Base-by-base conservation (phyloP, 2,113 vertebrate species). In the Zosterops japonicus region DNA sequence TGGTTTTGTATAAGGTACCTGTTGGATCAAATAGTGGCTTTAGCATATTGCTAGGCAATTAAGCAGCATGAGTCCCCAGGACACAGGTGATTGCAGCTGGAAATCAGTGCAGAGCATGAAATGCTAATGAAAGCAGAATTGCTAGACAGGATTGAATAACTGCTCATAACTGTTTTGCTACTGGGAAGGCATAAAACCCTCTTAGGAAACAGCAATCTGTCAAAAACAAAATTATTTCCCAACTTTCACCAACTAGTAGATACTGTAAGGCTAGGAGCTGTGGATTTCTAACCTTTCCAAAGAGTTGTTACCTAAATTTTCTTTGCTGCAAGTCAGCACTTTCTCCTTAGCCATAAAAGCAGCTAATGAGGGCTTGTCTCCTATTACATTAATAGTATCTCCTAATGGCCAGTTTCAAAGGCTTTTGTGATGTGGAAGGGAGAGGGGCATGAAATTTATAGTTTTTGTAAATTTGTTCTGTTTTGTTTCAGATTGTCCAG, bases 101-200 rank as follows among this genome's bases (percentile, higher is more conserved):
- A 94, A 83, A 77, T 49, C 59, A 63, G 29, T 23, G 27, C 39
- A 83, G 31, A 88, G 23, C 41, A 72, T 16, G 36, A 90, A 83
- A 83, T 65, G 36, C 42, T 94, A 83, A 94, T 90, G 69, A 86
- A 94, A 95, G 36, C 67, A 82, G 74, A 90, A 82, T 49, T 87
- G 42, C 61, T 78, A n/a, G 87, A 56, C 61, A 82, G 92, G 56
- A 75, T 21, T 88, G 53, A 94, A 42, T 72, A 87, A 79, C 57
- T 93, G 82, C 61, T 93, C 8, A 7, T 79, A 88, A 82, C 55
- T 27, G 31, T 79, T 95, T 82, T 88, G 67, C 67, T 83, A 27
- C 36, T n/a, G 64, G 59, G 75, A 92, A 95, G 50, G 71, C 46
- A 14, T 35, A 81, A 82, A 50, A 9, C 13, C 36, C 70, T 47